phyloP scores from a whole-genome alignment of 2,888 invertebrate species.

The Timandra comae region DNA sequence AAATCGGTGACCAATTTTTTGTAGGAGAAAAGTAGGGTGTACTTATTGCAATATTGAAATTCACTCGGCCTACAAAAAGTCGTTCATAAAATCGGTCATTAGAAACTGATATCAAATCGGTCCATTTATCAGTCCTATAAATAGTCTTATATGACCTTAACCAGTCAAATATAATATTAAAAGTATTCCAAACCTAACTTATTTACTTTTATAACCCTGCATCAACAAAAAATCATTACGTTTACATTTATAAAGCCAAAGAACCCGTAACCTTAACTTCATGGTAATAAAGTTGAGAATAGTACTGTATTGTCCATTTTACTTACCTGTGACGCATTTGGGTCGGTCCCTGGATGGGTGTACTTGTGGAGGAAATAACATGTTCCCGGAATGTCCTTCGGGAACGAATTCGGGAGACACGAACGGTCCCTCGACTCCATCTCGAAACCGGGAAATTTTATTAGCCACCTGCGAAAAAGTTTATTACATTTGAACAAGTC shows the following conservation, averaged over 20 bases:
- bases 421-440: slow-evolving; percentile 85
- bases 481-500: too few species aligned
- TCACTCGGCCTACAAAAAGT: too few species aligned
- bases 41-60: too few species aligned
- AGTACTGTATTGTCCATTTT: neutral
- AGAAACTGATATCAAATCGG: too few species aligned
- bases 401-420: slow-evolving; percentile 91
- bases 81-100: too few species aligned
- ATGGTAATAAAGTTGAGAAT: slow-evolving; percentile 5
- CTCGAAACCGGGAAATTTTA: slow-evolving; percentile 84
- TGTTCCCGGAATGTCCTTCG: slow-evolving; percentile 84
- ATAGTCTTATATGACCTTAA: too few species aligned
- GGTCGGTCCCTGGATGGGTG: slow-evolving; percentile 81
- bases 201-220: neutral
- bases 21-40: too few species aligned
- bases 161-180: too few species aligned
- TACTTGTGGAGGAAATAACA: slow-evolving; percentile 91
- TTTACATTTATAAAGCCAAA: neutral
- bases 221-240: neutral
- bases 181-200: too few species aligned
- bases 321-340: slow-evolving; percentile 73
- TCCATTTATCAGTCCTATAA: too few species aligned
- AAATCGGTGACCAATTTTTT: too few species aligned
- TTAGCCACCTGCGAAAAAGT: slow-evolving; percentile 80
- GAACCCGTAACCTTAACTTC: neutral